These are phyloP conservation scores for Archaeoteleia sp. DNA, from an alignment of 2,888 invertebrate genomes.

Conservation along the genomic window DNA sequence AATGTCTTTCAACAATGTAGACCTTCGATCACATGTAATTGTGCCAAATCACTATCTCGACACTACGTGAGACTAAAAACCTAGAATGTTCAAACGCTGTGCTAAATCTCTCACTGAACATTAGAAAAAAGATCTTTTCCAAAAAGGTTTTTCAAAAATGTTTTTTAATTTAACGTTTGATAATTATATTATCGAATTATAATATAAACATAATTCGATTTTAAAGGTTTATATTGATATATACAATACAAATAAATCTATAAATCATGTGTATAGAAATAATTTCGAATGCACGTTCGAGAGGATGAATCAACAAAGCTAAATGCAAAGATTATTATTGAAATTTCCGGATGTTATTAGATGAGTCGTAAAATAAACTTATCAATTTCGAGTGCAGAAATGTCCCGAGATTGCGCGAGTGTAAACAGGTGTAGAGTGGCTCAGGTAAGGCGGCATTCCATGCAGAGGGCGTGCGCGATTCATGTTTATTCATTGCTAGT, in stretches of 20 bases:
- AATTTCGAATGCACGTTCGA: background rate
- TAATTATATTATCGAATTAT: no score
- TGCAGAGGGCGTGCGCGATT: conserved; percentile 28
- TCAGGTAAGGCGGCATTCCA: conserved; percentile 42
- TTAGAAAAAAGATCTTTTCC: no score
- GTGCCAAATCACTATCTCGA: no score
- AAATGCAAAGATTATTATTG: conserved; percentile 22
- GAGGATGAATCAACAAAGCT: background rate
- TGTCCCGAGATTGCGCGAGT: conserved; percentile 5
- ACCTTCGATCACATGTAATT: no score
- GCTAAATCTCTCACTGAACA: no score
- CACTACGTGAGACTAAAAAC: no score
- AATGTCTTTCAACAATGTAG: no score
- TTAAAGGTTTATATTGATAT: no score
- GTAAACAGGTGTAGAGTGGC: conserved; percentile 24
- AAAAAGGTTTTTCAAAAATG: no score
- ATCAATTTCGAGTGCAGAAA: conserved; percentile 37
- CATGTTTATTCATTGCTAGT: conserved; percentile 50
- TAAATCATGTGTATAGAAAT: conserved; percentile 11
- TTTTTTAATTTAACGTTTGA: no score
- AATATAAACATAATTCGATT: no score
- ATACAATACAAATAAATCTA: conserved; percentile 1
- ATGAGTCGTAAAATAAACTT: conserved; percentile 47
- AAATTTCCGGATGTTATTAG: conserved; percentile 23
- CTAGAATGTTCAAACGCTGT: no score